These are phyloP conservation scores for Chloroceryle amazona DNA, from an alignment of 2,797 vertebrate species.

Conservation along the genomic window DNA sequence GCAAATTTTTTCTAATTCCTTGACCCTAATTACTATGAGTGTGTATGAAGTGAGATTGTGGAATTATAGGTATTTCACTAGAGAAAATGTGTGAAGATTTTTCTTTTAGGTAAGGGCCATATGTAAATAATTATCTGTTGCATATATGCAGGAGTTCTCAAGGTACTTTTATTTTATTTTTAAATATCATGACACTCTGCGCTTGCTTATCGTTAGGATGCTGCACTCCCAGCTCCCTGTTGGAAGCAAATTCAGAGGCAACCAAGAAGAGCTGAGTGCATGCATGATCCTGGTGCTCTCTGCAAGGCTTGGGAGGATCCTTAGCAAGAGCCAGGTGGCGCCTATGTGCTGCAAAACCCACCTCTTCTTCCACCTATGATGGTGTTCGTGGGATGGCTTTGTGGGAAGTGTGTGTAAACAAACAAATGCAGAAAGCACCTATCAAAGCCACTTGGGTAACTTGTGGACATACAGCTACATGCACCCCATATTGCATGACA, in stretches of 20 bases:
- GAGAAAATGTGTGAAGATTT: background rate
- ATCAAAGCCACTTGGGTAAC: accelerated
- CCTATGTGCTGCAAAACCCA: background rate
- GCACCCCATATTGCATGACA: conserved; percentile 30
- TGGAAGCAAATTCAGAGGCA: background rate
- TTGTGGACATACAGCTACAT: accelerated
- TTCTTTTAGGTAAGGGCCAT: background rate
- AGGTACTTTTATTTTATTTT: background rate
- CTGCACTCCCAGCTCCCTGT: background rate
- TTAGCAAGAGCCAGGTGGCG: background rate
- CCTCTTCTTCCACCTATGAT: background rate
- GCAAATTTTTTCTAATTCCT: background rate
- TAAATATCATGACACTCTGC: background rate
- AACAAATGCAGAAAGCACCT: background rate
- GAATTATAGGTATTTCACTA: background rate
- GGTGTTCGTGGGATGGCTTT: background rate
- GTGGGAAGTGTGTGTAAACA: background rate
- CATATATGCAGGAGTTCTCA: background rate
- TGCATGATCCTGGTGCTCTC: background rate
- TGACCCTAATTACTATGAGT: background rate
- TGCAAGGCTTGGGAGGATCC: background rate
- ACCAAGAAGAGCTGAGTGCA: background rate
- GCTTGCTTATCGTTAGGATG: background rate
- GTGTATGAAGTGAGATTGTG: background rate
- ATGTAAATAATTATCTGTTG: background rate